Evolutionary conservation across 2,113 vertebrate species (phyloP), one percentile per base, ranked within the genome.

Genomic region (Nothobranchius furzeri): DNA sequence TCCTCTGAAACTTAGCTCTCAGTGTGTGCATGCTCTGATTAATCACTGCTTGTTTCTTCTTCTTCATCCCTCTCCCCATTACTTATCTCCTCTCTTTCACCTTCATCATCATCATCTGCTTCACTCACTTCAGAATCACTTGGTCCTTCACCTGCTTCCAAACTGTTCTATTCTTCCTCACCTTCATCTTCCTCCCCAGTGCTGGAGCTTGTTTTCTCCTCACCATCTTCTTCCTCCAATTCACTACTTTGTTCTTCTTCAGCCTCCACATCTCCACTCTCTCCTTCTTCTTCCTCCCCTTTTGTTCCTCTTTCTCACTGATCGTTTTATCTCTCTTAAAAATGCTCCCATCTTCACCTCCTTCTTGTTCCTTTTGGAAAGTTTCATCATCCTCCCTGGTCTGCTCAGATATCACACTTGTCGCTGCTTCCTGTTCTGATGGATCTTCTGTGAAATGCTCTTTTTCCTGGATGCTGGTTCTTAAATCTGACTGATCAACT

Each of bases 31-130:
- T 51, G 63, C 45, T 53, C 47, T 0, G 51, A 79, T 52, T 76
- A 75, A 48, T 74, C 63, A 10, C 7, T 0, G 1, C 43, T 51
- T 52, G 54, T 48, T 14, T 75, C 49, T 17, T 70, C 71, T 58
- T 76, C 78, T 47, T 69, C 67, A 36, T 63, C 76, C 56, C 70
- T 81, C 10, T 82, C 78, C 36, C 76, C 76, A 0, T 11, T 36
- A 0, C 48, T 63, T 0, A 30, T 56, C 2, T 35, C 43, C 50
- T 42, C 64, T 60, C 61, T 69, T 54, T 24, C 54, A 74, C 25
- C 51, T 70, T 60, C 49, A 11, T 70, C 59, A 15, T 87, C 83
- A 40, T 75, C 71, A 9, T 48, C 40, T 68, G 48, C 9, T 46
- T 64, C 53, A 47, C 54, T 60, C 42, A 9, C 20, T 37, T 64